Evolutionary conservation across 2,888 invertebrate genomes (phyloP), one percentile per base, ranked within the genome.

Genomic region (Cheilosia impressa): DNA sequence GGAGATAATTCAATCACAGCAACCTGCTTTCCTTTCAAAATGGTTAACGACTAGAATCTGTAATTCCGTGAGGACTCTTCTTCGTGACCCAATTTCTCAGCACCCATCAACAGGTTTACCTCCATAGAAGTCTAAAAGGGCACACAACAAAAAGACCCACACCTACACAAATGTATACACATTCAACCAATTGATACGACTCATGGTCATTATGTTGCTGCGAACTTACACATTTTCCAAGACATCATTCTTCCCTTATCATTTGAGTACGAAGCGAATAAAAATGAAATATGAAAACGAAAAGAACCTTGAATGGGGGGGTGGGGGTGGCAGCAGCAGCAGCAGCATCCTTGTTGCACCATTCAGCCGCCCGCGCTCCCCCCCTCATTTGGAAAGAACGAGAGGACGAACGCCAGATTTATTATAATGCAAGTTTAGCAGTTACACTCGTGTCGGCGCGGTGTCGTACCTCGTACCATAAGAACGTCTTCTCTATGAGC

Each of bases 211-310:
- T 50, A 50, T 50, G 50, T 13, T 9, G 45, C n/a, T 47, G 17
- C 10, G 19, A 22, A 50, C 45, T 45, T 45, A 45, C 45, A 45
- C 45, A 50, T 50, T 50, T 73, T 45, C 45, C n/a, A 63, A 73
- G 66, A 76, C 76, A 76, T 76, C 58, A 22, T 68, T 68, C 58
- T 41, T 58, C 52, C 17, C 66, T 57, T 66, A 76, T 68, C 76
- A 50, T 66, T 58, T 31, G 66, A 60, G 50, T 52, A 22, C 55
- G 43, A 58, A 75, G 22, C 38, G 45, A 65, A 57, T 62, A 57
- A 53, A 43, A 63, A 41, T 47, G 45, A 66, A 76, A 66, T 58
- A 75, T 58, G 58, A 19, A 75, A 76, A 66, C 19, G 66, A 72
- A 72, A 53, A 62, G 62, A 52, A 62, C 62, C 50, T 68, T 66